These are phyloP conservation scores for Parotocinclus haroldoi DNA, from an alignment of 2,797 vertebrate species.

Conservation along the genomic window DNA sequence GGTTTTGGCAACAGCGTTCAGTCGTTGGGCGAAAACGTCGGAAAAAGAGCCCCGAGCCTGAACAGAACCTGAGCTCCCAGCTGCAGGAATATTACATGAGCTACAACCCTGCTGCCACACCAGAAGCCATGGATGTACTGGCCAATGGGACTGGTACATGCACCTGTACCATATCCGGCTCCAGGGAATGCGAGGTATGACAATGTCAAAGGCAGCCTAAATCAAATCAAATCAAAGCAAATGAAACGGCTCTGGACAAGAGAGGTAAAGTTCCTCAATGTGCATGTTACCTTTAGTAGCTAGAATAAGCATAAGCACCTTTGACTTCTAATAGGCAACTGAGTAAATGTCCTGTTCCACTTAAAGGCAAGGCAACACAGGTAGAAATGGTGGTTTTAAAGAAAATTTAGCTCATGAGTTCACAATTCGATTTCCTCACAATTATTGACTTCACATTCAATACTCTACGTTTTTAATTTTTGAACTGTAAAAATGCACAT, in stretches of 20 bases:
- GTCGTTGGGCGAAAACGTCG: constrained; percentile 88
- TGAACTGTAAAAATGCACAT: too few relatives aligned
- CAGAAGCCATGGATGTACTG: constrained; percentile 95
- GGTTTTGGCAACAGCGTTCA: constrained; percentile 87
- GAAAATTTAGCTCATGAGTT: too few relatives aligned
- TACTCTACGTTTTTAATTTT: too few relatives aligned
- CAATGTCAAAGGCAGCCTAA: constrained; percentile 67
- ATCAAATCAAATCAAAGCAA: constrained; percentile 65
- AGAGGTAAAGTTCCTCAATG: constrained; percentile 71
- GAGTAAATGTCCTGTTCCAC: neutral
- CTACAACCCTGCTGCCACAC: constrained; percentile 92
- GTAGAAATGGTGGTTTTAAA: neutral
- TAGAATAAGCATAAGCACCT: constrained; percentile 54
- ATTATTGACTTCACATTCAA: too few relatives aligned
- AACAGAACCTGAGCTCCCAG: constrained; percentile 96
- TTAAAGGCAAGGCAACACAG: neutral
- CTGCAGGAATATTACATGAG: constrained; percentile 99
- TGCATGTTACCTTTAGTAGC: constrained; percentile 54
- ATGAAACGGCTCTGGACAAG: constrained; percentile 61
- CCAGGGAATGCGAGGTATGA: constrained; percentile 99
- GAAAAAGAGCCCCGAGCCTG: constrained; percentile 94
- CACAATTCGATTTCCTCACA: too few relatives aligned
- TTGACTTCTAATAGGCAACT: constrained; percentile 42
- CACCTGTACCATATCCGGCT: constrained; percentile 98
- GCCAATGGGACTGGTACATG: constrained; percentile 97